Percentiles rank a stretch among this genome's conserved stretches.
phyloP scores from a whole-genome alignment of 2,888 invertebrate species.

The Stegophylla sp. region DNA sequence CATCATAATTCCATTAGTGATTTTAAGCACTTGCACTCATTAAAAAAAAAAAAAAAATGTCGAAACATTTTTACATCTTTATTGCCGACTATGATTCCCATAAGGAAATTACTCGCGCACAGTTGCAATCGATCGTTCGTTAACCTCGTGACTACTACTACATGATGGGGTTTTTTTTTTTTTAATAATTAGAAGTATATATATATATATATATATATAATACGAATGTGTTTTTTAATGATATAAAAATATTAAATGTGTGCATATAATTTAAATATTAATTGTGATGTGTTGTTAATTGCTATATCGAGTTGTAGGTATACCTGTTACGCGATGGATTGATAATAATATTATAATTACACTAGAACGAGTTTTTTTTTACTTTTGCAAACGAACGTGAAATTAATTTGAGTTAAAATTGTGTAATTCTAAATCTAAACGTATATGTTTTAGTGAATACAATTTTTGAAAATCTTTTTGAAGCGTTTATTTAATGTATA shows the following conservation, averaged over 20 bases:
- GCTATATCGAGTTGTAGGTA: neutral
- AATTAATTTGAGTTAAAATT: neutral
- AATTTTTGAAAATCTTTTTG: too few relatives aligned
- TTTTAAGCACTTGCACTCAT: neutral
- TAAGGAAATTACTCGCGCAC: neutral
- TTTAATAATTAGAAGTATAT: slow-evolving; percentile 24
- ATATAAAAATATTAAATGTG: neutral
- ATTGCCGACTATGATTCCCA: slow-evolving; percentile 18
- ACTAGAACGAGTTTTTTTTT: neutral
- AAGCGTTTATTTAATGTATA: too few relatives aligned
- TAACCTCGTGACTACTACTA: slow-evolving; percentile 9
- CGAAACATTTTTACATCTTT: slow-evolving; percentile 20
- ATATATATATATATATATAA: too few relatives aligned
- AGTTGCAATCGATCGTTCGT: slow-evolving; percentile 24
- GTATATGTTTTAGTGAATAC: neutral
- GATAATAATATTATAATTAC: neutral
- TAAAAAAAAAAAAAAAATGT: slow-evolving; percentile 6
- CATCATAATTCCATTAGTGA: slow-evolving; percentile 32
- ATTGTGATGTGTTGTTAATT: slow-evolving; percentile 9
- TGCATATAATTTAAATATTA: slow-evolving; percentile 33
- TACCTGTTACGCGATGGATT: neutral
- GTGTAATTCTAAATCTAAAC: neutral
- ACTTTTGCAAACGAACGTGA: neutral
- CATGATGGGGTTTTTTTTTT: too few relatives aligned
- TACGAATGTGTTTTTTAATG: slow-evolving; percentile 10